Evolutionary conservation across 2,888 invertebrate species (phyloP).

Genomic region (Cephus spinipes): DNA sequence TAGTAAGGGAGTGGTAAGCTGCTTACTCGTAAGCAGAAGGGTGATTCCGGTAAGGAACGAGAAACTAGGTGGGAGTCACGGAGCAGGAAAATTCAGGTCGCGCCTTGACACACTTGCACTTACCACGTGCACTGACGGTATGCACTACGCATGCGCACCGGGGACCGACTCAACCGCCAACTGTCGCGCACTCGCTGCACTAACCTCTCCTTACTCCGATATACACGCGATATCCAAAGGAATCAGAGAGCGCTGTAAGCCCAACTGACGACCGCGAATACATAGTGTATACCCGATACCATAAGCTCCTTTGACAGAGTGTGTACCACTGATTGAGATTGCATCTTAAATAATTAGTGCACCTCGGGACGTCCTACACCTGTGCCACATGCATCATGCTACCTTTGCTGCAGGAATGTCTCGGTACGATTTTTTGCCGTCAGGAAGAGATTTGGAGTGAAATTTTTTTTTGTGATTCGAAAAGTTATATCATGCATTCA

Average conservation of each 20-base stretch:
- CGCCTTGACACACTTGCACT: constrained; percentile 67
- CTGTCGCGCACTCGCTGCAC: constrained; percentile 6
- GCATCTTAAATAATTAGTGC: background rate
- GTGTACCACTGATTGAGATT: background rate
- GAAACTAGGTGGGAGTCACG: constrained; percentile 22
- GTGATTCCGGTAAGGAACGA: constrained; percentile 3
- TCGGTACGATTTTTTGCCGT: background rate
- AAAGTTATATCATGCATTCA: background rate
- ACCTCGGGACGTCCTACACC: background rate
- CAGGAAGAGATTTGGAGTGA: too few relatives aligned
- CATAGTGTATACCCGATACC: too few relatives aligned
- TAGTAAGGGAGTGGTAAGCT: background rate
- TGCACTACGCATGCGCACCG: constrained; percentile 52
- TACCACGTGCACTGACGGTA: constrained; percentile 62
- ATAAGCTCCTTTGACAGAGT: background rate
- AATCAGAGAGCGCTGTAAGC: background rate
- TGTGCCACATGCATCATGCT: background rate
- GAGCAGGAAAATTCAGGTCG: constrained; percentile 67
- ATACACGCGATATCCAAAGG: background rate
- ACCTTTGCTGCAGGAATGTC: background rate
- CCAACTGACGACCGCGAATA: too few relatives aligned
- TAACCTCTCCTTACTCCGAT: background rate
- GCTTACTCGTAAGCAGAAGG: background rate
- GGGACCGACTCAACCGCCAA: constrained; percentile 15
- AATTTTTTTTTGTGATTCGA: too few relatives aligned